These are phyloP conservation scores for Brotula barbata DNA, from an alignment of 2,797 vertebrate genomes.

Conservation along the genomic window DNA sequence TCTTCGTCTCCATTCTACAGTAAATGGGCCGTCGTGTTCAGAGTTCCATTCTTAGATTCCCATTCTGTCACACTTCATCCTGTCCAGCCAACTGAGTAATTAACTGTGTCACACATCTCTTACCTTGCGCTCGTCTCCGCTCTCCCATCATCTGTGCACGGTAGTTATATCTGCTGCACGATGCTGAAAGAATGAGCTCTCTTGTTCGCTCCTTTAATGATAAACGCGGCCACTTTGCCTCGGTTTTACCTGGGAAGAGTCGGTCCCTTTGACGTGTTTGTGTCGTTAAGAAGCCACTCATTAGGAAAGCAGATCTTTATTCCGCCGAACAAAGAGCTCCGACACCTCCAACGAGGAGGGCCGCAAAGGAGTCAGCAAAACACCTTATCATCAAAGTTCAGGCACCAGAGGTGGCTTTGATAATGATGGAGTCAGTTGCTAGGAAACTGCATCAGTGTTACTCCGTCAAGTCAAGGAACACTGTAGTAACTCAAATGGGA, in stretches of 20 bases:
- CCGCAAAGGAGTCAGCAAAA: conserved; percentile 1
- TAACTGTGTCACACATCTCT: background rate
- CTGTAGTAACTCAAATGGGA: conserved; percentile 35
- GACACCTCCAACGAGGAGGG: conserved; percentile 9
- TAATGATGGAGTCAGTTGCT: conserved; percentile 75
- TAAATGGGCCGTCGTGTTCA: background rate
- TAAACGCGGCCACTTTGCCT: background rate
- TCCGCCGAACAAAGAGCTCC: conserved; percentile 22
- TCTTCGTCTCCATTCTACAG: background rate
- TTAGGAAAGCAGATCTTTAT: conserved; percentile 18
- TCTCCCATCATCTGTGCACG: background rate
- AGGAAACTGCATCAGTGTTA: conserved; percentile 77
- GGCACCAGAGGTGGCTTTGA: conserved; percentile 60
- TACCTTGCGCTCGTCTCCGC: background rate
- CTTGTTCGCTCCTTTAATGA: background rate
- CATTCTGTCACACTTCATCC: conserved; percentile 13
- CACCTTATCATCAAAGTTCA: conserved; percentile 56
- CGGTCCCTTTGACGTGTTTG: background rate
- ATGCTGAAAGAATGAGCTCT: no score
- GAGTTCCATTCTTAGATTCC: conserved; percentile 1
- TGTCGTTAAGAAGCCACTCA: conserved; percentile 1
- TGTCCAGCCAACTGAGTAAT: conserved; percentile 19
- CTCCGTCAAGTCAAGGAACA: conserved; percentile 56
- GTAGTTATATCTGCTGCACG: no score
- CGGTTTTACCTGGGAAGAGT: background rate